Percentiles rank a stretch among this genome's conserved stretches.
These are phyloP conservation scores for Drosophila busckii DNA, from an alignment of 1,140 invertebrate genomes.

Conservation along the genomic window DNA sequence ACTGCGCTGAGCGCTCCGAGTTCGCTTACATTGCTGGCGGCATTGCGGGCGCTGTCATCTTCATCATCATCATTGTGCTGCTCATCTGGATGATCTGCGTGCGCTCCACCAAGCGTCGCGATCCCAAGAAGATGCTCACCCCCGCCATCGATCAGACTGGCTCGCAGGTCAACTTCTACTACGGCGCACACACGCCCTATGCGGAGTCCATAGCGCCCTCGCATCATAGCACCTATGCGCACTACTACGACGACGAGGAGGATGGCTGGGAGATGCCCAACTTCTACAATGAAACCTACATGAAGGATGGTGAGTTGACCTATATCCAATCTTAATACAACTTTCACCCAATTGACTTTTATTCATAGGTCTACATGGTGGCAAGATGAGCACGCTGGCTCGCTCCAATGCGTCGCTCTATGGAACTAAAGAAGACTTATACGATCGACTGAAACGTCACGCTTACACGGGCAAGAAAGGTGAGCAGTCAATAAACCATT, in stretches of 20 bases:
- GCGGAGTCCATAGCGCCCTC: constrained; percentile 96
- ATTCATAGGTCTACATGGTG: constrained; percentile 57
- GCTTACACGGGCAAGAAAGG: constrained; percentile 98
- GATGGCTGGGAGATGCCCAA: constrained; percentile 98
- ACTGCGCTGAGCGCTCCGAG: constrained; percentile 93
- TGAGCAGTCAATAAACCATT: constrained; percentile 75
- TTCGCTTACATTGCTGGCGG: constrained; percentile 97
- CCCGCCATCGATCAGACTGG: constrained; percentile 92
- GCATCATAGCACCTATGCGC: constrained; percentile 96
- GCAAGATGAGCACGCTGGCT: constrained; percentile 93
- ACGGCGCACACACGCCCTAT: constrained; percentile 93
- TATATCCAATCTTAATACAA: not conserved
- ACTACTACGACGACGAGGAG: constrained; percentile 96
- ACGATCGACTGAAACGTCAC: constrained; percentile 96
- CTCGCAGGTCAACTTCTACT: constrained; percentile 97
- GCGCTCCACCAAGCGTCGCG: constrained; percentile 88
- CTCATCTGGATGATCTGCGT: constrained; percentile 98
- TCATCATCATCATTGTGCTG: constrained; percentile 94
- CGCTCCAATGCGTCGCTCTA: constrained; percentile 96
- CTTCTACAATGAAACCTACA: constrained; percentile 97
- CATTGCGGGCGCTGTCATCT: constrained; percentile 93
- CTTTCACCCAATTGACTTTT: not conserved
- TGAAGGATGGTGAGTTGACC: constrained; percentile 91
- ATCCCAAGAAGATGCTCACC: constrained; percentile 92
- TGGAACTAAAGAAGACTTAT: constrained; percentile 96